phyloP scores from a whole-genome alignment of 1,140 invertebrate species.

The fruit fly (Drosophila melanogaster) region Release_6_plus_ISO1_MT NT_033777.3:28963501-28964000 shows the following conservation, averaged over 20 bases:
- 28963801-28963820: conserved; percentile 20
- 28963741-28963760: conserved; percentile 24
- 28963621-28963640: background rate
- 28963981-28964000: conserved; percentile 50
- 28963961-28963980: conserved; percentile 16
- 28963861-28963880: conserved; percentile 53
- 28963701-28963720: background rate
- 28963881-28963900: conserved; percentile 59
- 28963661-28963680: conserved; percentile 2
- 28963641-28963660: conserved; percentile 8
- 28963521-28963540: conserved; percentile 26
- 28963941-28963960: conserved; percentile 56
- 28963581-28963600: conserved; percentile 30
- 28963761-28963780: background rate
- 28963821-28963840: conserved; percentile 12
- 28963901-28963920: conserved; percentile 64
- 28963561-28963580: conserved; percentile 40
- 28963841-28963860: conserved; percentile 66
- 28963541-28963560: conserved; percentile 26
- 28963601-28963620: conserved; percentile 6
- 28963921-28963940: conserved; percentile 58
- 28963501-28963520: conserved; percentile 52
- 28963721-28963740: conserved; percentile 19
- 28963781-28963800: background rate
- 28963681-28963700: conserved; percentile 15